These are phyloP conservation scores for Amphilophus citrinellus DNA, from an alignment of 2,113 vertebrate species.

Conservation along the genomic window DNA sequence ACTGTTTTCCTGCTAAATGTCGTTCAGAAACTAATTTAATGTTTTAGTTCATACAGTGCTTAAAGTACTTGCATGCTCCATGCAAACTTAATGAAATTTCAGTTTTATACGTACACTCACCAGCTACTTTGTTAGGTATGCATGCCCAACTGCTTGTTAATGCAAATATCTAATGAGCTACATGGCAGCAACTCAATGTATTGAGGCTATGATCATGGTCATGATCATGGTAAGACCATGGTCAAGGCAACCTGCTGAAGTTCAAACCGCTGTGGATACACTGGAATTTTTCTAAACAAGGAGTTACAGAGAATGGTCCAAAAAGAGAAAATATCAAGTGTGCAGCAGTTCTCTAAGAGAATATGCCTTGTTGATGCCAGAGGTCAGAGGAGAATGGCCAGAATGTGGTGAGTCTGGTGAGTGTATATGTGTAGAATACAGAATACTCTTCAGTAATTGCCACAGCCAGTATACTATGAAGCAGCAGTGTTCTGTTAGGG, in stretches of 20 bases:
- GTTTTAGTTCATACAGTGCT: not conserved
- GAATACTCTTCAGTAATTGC: too few relatives aligned
- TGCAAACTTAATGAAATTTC: not conserved
- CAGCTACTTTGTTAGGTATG: not conserved
- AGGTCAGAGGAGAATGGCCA: too few relatives aligned
- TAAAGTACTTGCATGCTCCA: not conserved
- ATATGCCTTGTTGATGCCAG: too few relatives aligned
- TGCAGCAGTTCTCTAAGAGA: too few relatives aligned
- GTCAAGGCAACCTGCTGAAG: not conserved
- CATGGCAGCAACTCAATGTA: not conserved
- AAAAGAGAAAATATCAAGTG: too few relatives aligned
- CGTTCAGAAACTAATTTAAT: slow-evolving; percentile 17
- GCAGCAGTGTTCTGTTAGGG: too few relatives aligned
- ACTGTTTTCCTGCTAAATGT: slow-evolving; percentile 24
- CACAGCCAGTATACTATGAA: too few relatives aligned
- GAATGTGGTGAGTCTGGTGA: too few relatives aligned
- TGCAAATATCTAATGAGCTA: not conserved
- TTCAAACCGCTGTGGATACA: too few relatives aligned
- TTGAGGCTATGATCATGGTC: not conserved
- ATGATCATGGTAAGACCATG: not conserved
- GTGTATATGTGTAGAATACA: too few relatives aligned
- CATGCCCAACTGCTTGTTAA: not conserved
- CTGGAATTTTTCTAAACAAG: too few relatives aligned
- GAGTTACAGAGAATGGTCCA: too few relatives aligned
- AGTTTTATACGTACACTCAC: not conserved